Percentiles rank a stretch among this genome's conserved stretches.
phyloP scores from a whole-genome alignment of 2,113 vertebrate genomes.

The Amphiprion ocellaris region DNA sequence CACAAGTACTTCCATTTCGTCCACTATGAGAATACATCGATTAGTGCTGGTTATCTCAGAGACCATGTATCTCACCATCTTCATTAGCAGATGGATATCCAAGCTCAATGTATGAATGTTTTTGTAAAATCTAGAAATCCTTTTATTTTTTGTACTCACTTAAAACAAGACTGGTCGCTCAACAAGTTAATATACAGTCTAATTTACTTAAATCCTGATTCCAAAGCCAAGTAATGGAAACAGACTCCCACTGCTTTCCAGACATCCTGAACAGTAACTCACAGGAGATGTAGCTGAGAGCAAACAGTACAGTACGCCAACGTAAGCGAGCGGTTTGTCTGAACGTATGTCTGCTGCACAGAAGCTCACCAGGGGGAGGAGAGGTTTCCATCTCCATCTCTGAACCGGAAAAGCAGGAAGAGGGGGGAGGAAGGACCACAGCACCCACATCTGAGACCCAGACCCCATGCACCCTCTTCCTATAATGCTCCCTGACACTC shows the following conservation, averaged over 20 bases:
- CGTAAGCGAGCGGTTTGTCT: conserved; percentile 45
- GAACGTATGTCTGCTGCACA: conserved; percentile 63
- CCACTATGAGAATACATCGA: neutral
- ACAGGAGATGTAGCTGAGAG: neutral
- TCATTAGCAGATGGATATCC: too few species aligned
- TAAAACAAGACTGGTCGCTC: too few species aligned
- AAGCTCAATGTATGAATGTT: too few species aligned
- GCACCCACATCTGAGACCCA: conserved; percentile 80
- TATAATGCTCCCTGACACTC: conserved; percentile 59
- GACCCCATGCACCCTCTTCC: conserved; percentile 63
- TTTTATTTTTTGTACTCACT: neutral
- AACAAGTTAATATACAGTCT: neutral
- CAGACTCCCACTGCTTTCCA: conserved; percentile 17
- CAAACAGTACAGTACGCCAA: conserved; percentile 15
- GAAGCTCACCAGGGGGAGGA: conserved; percentile 60
- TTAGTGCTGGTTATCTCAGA: neutral
- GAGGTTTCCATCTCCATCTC: conserved; percentile 64
- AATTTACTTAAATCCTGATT: neutral
- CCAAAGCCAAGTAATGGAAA: neutral
- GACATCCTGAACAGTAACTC: conserved; percentile 1
- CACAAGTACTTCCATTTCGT: neutral
- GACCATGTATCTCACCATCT: too few species aligned
- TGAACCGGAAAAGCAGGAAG: conserved; percentile 53
- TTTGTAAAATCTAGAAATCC: neutral
- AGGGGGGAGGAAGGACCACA: conserved; percentile 49